Conservation (phyloP, 2,888 invertebrate genomes). For the Sinodicranocentrus sp. region DNA sequence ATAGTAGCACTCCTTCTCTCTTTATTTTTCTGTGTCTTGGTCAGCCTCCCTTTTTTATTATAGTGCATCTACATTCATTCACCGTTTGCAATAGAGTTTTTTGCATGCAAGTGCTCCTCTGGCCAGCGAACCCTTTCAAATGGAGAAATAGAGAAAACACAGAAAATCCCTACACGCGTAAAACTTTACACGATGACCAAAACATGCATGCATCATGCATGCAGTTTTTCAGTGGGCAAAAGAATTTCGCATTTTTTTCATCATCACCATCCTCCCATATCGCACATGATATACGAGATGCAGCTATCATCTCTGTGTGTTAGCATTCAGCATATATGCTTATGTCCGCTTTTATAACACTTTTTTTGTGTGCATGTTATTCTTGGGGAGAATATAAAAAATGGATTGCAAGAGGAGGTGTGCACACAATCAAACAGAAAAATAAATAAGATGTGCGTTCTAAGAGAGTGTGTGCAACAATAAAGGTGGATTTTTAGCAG, state of each 20-base stretch:
- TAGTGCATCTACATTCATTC: conserved; percentile 1
- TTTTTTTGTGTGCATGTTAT: no score
- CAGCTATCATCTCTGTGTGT: no score
- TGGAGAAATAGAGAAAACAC: conserved; percentile 17
- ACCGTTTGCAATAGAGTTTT: no score
- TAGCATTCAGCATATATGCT: not conserved
- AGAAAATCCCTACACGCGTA: no score
- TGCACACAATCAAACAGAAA: no score
- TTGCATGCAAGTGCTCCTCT: conserved; percentile 7
- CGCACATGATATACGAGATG: no score
- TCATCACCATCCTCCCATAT: not conserved
- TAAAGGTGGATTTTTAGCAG: no score
- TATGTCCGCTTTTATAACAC: not conserved
- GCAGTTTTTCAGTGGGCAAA: not conserved
- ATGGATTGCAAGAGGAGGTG: no score
- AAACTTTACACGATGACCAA: conserved; percentile 9
- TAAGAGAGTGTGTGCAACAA: no score
- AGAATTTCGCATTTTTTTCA: conserved; percentile 3
- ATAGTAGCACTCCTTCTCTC: conserved; percentile 37
- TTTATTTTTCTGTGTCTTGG: conserved; percentile 57
- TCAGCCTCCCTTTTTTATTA: conserved; percentile 30
- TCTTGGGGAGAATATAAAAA: no score
- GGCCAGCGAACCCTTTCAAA: conserved; percentile 30
- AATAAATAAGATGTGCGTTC: no score
- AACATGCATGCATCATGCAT: conserved; percentile 18